Evolutionary conservation across 1,140 invertebrate species (phyloP).

Genomic region (Aphis gossypii): DNA sequence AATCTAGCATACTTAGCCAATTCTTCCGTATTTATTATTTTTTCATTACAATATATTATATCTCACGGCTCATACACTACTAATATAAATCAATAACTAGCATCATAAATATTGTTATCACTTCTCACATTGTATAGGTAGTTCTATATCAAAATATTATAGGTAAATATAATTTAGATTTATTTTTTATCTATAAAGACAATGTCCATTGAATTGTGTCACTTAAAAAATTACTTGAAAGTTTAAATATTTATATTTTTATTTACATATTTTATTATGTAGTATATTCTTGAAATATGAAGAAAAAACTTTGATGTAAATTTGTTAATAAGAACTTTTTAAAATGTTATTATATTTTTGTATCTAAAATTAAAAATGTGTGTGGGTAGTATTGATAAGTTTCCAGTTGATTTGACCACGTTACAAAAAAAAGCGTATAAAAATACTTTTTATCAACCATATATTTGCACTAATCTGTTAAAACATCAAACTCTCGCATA

Average conservation of each 20-base stretch:
- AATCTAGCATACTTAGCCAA: neutral
- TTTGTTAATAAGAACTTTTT: neutral
- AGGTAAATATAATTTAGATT: neutral
- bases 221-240: neutral
- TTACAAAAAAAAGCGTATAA: neutral
- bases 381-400: constrained; percentile 11
- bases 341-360: neutral
- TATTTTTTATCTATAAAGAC: neutral
- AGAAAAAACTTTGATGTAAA: neutral
- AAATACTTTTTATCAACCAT: constrained; percentile 7
- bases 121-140: neutral
- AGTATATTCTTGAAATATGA: neutral
- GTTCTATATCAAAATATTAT: neutral
- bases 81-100: neutral
- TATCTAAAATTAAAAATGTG: neutral
- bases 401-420: constrained; percentile 18
- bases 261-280: constrained; percentile 5
- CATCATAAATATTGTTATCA: neutral
- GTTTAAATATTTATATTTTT: neutral
- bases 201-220: neutral
- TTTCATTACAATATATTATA: neutral
- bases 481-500: neutral
- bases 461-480: neutral
- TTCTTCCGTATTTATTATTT: neutral
- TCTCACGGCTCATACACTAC: neutral